phyloP scores from a whole-genome alignment of 2,888 invertebrate species.

The Hyles lineata region DNA sequence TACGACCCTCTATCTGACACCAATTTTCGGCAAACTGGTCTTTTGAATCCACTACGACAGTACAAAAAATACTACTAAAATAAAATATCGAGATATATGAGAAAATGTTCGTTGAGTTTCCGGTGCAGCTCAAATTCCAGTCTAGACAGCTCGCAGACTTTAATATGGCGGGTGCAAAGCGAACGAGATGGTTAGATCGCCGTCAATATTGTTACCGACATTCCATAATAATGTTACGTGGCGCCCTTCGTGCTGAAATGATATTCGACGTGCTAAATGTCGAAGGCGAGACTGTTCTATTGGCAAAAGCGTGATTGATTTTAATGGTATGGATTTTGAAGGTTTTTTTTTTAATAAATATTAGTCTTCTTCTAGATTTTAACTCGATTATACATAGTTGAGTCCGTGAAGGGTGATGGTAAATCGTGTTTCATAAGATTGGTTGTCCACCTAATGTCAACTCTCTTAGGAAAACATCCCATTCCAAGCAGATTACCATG shows the following conservation, averaged over 20 bases:
- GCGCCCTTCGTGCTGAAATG: background rate
- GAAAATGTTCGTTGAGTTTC: constrained; percentile 36
- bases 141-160: constrained; percentile 64
- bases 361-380: too few relatives aligned
- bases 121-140: constrained; percentile 50
- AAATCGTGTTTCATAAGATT: too few relatives aligned
- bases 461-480: too few relatives aligned
- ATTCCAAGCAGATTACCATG: too few relatives aligned
- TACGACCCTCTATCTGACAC: too few relatives aligned
- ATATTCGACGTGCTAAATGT: constrained; percentile 15
- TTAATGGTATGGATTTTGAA: background rate
- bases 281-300: background rate
- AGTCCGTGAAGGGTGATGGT: too few relatives aligned
- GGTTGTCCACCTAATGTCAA: too few relatives aligned
- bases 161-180: constrained; percentile 55
- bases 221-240: constrained; percentile 47
- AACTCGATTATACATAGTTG: too few relatives aligned
- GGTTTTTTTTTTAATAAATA: background rate
- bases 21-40: too few relatives aligned
- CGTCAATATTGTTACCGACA: constrained; percentile 55
- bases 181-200: constrained; percentile 43
- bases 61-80: background rate
- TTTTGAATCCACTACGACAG: background rate
- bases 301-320: background rate
- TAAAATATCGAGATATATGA: background rate